Evolutionary conservation across 2,797 vertebrate species (phyloP).

Genomic region (Lateolabrax maculatus): DNA sequence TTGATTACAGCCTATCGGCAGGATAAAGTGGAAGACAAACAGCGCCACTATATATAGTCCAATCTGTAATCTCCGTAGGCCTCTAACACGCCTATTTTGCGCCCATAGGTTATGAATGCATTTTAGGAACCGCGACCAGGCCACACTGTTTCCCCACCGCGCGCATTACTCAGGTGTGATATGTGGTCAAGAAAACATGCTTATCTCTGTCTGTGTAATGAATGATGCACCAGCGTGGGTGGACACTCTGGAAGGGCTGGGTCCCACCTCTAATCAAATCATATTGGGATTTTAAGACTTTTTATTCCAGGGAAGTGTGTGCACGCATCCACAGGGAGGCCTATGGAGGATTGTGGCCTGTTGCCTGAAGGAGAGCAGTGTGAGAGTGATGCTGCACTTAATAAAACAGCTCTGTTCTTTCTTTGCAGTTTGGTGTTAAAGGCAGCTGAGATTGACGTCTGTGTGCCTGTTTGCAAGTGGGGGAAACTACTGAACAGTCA

Average conservation of each 20-base stretch:
- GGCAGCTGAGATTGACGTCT: constrained; percentile 53
- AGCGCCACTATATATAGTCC: background rate
- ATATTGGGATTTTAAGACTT: constrained; percentile 1
- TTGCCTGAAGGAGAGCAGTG: constrained; percentile 29
- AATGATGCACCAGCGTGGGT: constrained; percentile 10
- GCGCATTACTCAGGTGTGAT: constrained; percentile 27
- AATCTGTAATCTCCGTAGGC: background rate
- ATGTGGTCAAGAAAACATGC: constrained; percentile 7
- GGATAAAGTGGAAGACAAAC: background rate
- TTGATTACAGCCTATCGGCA: background rate
- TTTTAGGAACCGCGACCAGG: constrained; percentile 53
- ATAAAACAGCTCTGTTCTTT: constrained; percentile 39
- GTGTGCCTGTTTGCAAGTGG: constrained; percentile 54
- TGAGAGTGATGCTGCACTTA: constrained; percentile 31
- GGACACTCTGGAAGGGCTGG: constrained; percentile 6
- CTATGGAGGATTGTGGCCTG: constrained; percentile 55
- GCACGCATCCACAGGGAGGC: constrained; percentile 25
- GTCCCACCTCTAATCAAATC: constrained; percentile 10
- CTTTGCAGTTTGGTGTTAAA: constrained; percentile 55
- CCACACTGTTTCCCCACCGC: constrained; percentile 41
- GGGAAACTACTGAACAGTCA: constrained; percentile 49
- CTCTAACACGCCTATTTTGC: constrained; percentile 16
- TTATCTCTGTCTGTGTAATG: background rate
- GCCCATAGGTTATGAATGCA: constrained; percentile 29
- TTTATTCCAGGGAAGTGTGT: constrained; percentile 11